Evolutionary conservation across 1,140 invertebrate species (phyloP).

Genomic region (Zelostemma sp.): DNA sequence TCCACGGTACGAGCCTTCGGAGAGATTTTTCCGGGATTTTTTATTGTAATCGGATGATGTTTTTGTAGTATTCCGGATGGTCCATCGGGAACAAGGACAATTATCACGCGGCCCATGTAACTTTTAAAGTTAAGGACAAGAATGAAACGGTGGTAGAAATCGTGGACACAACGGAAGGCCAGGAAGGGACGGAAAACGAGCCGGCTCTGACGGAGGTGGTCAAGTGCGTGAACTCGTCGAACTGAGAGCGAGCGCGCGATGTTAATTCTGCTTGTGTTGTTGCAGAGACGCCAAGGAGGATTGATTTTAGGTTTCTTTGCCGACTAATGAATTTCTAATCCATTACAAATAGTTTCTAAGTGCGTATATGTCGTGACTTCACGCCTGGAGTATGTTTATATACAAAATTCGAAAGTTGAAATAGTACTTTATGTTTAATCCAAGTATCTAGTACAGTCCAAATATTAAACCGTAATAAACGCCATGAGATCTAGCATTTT

Average conservation of each 20-base stretch:
- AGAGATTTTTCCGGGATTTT: no score
- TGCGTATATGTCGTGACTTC: slow-evolving; percentile 23
- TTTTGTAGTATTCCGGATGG: slow-evolving; percentile 78
- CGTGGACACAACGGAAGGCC: no score
- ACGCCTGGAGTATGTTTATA: slow-evolving; percentile 26
- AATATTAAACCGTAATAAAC: no score
- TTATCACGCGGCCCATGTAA: slow-evolving; percentile 72
- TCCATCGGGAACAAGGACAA: slow-evolving; percentile 77
- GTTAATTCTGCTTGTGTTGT: slow-evolving; percentile 17
- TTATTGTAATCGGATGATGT: slow-evolving; percentile 6
- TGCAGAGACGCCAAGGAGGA: slow-evolving; percentile 65
- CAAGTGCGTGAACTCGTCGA: no score
- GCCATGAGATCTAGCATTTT: no score
- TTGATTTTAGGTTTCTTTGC: slow-evolving; percentile 60
- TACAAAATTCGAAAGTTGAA: no score
- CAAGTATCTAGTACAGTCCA: no score
- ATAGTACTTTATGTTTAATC: slow-evolving; percentile 2
- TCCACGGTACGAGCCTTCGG: slow-evolving; percentile 81
- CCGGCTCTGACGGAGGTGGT: slow-evolving; percentile 58
- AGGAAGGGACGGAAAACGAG: no score
- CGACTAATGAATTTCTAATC: slow-evolving; percentile 35
- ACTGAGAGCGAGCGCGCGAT: no score
- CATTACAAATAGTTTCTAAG: slow-evolving; percentile 32
- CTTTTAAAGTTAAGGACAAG: slow-evolving; percentile 70
- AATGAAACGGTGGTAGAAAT: slow-evolving; percentile 71